Evolutionary conservation across 1,140 invertebrate species (phyloP).

Genomic region (Trichonephila clavipes): DNA sequence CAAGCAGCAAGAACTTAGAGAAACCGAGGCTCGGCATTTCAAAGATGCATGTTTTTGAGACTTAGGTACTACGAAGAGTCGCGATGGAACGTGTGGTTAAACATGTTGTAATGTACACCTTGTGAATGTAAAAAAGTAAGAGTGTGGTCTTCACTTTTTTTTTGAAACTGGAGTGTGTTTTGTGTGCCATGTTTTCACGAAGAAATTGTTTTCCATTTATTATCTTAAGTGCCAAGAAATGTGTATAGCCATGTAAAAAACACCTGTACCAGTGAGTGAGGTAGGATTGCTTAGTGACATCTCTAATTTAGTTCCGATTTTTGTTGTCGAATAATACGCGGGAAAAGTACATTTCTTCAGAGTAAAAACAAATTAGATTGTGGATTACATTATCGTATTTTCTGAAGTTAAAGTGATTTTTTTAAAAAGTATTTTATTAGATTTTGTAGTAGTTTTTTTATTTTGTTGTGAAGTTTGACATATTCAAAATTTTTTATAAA

Average conservation of each 20-base stretch:
- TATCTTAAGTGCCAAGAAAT: neutral
- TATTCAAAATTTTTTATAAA: neutral
- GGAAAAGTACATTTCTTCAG: neutral
- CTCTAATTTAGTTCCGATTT: neutral
- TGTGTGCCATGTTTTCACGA: neutral
- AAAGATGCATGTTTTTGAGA: slow-evolving; percentile 45
- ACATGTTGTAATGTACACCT: slow-evolving; percentile 18
- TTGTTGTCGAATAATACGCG: neutral
- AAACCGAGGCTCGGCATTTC: slow-evolving; percentile 39
- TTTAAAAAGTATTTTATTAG: neutral
- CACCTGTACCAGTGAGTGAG: slow-evolving; percentile 1
- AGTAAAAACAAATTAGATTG: neutral
- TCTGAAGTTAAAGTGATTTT: neutral
- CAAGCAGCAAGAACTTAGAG: neutral
- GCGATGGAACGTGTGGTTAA: slow-evolving; percentile 17
- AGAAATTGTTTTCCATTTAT: neutral
- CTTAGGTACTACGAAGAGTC: neutral
- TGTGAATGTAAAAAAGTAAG: slow-evolving; percentile 31
- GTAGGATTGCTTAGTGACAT: neutral
- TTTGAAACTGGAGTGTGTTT: neutral
- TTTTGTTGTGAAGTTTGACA: neutral
- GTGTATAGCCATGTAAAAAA: neutral
- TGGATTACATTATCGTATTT: neutral
- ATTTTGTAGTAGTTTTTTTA: neutral
- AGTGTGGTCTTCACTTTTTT: neutral